A percentile compares a stretch with the other conserved stretches of the same genome.
phyloP scores from a whole-genome alignment of 1,140 invertebrate species.

The Lethocerus indicus region DNA sequence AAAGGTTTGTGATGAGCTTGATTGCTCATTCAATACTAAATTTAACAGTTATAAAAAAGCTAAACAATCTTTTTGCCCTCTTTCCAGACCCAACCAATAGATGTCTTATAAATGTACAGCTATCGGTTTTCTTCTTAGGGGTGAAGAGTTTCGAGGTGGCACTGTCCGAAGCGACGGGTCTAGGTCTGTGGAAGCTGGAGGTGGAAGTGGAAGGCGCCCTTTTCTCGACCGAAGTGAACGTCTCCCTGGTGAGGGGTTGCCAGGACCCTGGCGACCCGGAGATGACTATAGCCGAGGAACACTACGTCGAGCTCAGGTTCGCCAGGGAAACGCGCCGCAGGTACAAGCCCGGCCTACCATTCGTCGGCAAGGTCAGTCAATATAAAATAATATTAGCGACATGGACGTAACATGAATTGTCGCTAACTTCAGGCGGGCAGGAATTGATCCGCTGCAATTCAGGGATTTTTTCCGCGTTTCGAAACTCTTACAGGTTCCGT shows the following conservation, averaged over 20 bases:
- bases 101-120: too few species aligned
- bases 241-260: slow-evolving; percentile 20
- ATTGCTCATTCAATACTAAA: too few species aligned
- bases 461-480: too few species aligned
- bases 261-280: slow-evolving; percentile 23
- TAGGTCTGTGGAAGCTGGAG: slow-evolving; percentile 34
- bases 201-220: slow-evolving; percentile 33
- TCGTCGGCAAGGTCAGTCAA: slow-evolving; percentile 36
- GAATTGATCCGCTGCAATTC: too few species aligned
- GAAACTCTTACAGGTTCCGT: too few species aligned
- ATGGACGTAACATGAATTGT: too few species aligned
- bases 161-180: slow-evolving; percentile 29
- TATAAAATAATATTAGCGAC: neutral
- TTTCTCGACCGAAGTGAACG: slow-evolving; percentile 28
- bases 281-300: slow-evolving; percentile 39
- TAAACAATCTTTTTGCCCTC: too few species aligned
- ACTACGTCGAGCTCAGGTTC: slow-evolving; percentile 42
- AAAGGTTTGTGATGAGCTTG: too few species aligned
- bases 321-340: slow-evolving; percentile 37
- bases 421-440: too few species aligned
- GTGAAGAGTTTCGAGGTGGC: slow-evolving; percentile 33
- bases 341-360: slow-evolving; percentile 43
- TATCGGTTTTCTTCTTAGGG: slow-evolving; percentile 27
- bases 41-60: too few species aligned
- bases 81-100: too few species aligned